Evolutionary conservation across 30 jellyfish, hydroid and myxozoan species (phyloP).

Genomic region (Aurelia sp.): DNA sequence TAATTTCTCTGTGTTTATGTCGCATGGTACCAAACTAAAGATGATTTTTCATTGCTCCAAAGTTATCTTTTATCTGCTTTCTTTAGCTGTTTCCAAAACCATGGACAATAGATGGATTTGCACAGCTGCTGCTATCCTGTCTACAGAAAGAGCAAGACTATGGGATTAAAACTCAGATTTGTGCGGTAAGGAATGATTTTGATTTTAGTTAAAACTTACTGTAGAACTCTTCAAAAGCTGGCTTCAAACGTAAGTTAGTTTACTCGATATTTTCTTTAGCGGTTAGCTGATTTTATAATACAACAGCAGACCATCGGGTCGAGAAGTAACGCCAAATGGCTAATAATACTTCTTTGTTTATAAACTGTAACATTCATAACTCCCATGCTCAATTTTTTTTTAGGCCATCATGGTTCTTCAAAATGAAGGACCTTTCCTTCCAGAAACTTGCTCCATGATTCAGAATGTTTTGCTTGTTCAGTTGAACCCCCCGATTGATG

Average conservation of each 20-base stretch:
- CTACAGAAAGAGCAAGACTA: slow-evolving; percentile 34
- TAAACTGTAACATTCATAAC: too few relatives aligned
- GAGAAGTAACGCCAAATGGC: too few relatives aligned
- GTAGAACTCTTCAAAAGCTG: background rate
- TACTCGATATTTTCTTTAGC: too few relatives aligned
- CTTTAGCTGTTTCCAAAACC: slow-evolving; percentile 68
- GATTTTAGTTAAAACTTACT: background rate
- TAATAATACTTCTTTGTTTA: too few relatives aligned
- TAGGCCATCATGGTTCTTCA: slow-evolving; percentile 63
- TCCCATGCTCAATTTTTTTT: background rate
- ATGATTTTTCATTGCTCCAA: background rate
- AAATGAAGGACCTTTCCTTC: slow-evolving; percentile 32
- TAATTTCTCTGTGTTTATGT: background rate
- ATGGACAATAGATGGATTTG: slow-evolving; percentile 53
- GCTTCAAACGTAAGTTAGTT: too few relatives aligned
- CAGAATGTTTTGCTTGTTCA: slow-evolving; percentile 23
- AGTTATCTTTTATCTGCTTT: background rate
- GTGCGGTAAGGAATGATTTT: slow-evolving; percentile 51
- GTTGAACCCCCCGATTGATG: slow-evolving; percentile 22
- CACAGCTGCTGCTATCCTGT: slow-evolving; percentile 32
- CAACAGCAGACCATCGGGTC: too few relatives aligned
- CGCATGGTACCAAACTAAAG: background rate
- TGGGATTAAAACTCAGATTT: slow-evolving; percentile 38
- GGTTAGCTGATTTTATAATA: too few relatives aligned
- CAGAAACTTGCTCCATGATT: slow-evolving; percentile 22